Evolutionary conservation across 1,140 invertebrate genomes (phyloP).

Genomic region (Drosophila hydei): DNA sequence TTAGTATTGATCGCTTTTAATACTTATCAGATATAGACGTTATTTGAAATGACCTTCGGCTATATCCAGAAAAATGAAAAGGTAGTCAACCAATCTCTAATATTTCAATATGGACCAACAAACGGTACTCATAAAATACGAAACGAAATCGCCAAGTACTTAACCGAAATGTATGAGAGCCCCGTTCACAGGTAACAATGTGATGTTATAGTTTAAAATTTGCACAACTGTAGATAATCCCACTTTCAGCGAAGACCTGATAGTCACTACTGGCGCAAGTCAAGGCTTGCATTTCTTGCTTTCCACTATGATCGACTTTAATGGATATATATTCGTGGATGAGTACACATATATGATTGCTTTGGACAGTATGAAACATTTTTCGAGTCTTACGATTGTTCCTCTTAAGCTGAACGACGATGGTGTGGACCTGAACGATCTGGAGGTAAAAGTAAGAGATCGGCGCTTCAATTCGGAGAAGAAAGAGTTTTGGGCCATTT

Average conservation of each 20-base stretch:
- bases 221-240: not conserved
- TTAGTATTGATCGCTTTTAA: conserved; percentile 51
- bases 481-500: conserved; percentile 86
- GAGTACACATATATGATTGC: conserved; percentile 89
- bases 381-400: conserved; percentile 86
- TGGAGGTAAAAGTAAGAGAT: conserved; percentile 66
- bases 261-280: conserved; percentile 88
- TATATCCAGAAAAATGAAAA: conserved; percentile 84
- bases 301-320: conserved; percentile 85
- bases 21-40: not conserved
- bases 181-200: conserved; percentile 81
- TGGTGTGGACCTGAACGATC: conserved; percentile 85
- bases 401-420: conserved; percentile 86
- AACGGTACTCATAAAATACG: conserved; percentile 85
- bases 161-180: conserved; percentile 84
- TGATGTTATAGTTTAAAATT: conserved; percentile 5
- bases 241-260: conserved; percentile 85
- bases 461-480: conserved; percentile 73
- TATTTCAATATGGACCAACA: conserved; percentile 86
- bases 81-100: conserved; percentile 83
- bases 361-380: conserved; percentile 85
- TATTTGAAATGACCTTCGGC: conserved; percentile 10
- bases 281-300: conserved; percentile 87
- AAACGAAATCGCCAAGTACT: conserved; percentile 85
- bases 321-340: conserved; percentile 87